Conservation (phyloP, 2,888 invertebrate genomes). For the Platycheirus albimanus region DNA sequence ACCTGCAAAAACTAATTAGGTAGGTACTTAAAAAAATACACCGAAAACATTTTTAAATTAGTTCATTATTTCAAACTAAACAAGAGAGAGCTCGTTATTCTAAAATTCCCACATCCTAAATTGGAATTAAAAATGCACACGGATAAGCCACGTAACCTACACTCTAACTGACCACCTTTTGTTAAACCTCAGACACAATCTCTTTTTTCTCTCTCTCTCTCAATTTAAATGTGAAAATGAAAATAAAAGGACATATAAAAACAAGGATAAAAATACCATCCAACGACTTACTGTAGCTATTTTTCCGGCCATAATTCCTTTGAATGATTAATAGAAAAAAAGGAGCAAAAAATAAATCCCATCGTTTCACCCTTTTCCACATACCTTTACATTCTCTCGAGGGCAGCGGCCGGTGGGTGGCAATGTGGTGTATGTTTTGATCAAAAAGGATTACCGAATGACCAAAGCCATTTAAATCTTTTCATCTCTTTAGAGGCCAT, state of each 20-base stretch:
- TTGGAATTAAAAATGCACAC: constrained; percentile 11
- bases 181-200: constrained; percentile 18
- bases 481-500: constrained; percentile 72
- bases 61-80: too few species aligned
- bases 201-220: too few species aligned
- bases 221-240: neutral
- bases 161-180: neutral
- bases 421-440: constrained; percentile 50
- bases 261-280: constrained; percentile 7
- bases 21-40: too few species aligned
- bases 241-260: constrained; percentile 5
- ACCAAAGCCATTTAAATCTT: constrained; percentile 71
- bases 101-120: neutral
- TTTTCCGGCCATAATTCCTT: constrained; percentile 23
- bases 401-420: too few species aligned
- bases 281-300: constrained; percentile 1
- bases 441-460: constrained; percentile 64
- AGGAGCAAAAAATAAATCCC: neutral
- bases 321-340: neutral
- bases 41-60: too few species aligned
- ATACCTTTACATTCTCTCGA: too few species aligned
- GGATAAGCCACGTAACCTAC: too few species aligned
- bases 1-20: too few species aligned
- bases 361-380: too few species aligned
- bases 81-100: too few species aligned